These are phyloP conservation scores for Premnoplex brunnescens DNA, from an alignment of 2,797 vertebrate species.

Conservation along the genomic window DNA sequence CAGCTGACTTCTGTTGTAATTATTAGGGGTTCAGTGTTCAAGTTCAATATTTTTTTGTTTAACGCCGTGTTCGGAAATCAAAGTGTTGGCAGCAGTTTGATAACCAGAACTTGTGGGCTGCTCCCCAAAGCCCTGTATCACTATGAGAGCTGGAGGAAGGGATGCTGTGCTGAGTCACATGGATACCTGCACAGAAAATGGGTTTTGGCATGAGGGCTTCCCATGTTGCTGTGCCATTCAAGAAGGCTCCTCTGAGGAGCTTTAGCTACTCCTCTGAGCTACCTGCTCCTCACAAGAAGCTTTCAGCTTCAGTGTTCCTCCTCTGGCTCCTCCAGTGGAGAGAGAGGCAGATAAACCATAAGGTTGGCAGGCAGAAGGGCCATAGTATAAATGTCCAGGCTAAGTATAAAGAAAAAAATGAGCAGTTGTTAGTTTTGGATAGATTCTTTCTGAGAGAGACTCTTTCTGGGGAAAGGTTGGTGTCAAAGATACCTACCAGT, in stretches of 20 bases:
- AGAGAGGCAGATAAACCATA: not conserved
- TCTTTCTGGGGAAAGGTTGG: not conserved
- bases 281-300: not conserved
- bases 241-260: not conserved
- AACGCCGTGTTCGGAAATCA: not conserved
- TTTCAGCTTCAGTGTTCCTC: not conserved
- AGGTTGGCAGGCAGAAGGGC: not conserved
- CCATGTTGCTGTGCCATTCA: not conserved
- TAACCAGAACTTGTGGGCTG: not conserved
- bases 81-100: not conserved
- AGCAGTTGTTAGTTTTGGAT: not conserved
- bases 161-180: not conserved
- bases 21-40: not conserved
- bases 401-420: not conserved
- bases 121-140: not conserved
- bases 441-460: not conserved
- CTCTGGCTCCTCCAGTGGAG: not conserved
- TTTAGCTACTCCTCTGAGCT: not conserved
- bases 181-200: not conserved
- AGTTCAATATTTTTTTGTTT: not conserved
- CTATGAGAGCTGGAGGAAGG: not conserved
- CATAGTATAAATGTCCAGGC: not conserved
- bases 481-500: not conserved
- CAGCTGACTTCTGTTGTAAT: not conserved
- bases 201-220: not conserved